Conservation (phyloP, 2,888 invertebrate species). For the Hypomecis punctinalis region DNA sequence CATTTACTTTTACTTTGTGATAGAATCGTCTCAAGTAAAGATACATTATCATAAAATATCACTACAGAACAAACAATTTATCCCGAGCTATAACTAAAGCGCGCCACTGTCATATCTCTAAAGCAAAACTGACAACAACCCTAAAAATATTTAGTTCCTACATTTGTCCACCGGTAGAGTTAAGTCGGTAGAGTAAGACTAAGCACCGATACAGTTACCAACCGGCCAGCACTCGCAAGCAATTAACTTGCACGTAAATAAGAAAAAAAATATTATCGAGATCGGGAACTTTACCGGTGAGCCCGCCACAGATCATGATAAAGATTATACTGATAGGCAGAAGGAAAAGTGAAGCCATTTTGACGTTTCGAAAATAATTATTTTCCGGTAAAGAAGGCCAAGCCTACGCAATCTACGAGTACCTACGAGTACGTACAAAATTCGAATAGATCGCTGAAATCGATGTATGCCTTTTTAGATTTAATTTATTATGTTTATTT, state of each 20-base stretch:
- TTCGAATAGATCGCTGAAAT: too few species aligned
- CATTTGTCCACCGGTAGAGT: not conserved
- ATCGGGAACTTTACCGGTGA: constrained; percentile 25
- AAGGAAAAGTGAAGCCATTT: not conserved
- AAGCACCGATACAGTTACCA: constrained; percentile 16
- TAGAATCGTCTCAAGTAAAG: too few species aligned
- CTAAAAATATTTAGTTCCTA: not conserved
- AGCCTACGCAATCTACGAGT: not conserved
- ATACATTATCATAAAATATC: too few species aligned
- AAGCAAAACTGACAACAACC: not conserved
- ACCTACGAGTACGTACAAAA: too few species aligned
- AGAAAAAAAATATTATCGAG: constrained; percentile 23
- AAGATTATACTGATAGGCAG: not conserved
- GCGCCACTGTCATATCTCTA: not conserved
- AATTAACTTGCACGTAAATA: constrained; percentile 38
- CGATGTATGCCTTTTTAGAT: too few species aligned
- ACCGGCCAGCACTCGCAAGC: constrained; percentile 16
- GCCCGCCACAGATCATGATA: not conserved
- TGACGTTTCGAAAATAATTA: constrained; percentile 20
- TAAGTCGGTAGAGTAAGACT: not conserved
- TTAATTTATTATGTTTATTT: too few species aligned
- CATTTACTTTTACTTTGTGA: too few species aligned
- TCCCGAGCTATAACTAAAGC: not conserved
- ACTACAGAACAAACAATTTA: too few species aligned
- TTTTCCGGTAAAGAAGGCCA: too few species aligned